Evolutionary conservation across 2,888 invertebrate genomes (phyloP), one percentile per base, ranked within the genome.

Genomic region (Drosophila fungiperda): DNA sequence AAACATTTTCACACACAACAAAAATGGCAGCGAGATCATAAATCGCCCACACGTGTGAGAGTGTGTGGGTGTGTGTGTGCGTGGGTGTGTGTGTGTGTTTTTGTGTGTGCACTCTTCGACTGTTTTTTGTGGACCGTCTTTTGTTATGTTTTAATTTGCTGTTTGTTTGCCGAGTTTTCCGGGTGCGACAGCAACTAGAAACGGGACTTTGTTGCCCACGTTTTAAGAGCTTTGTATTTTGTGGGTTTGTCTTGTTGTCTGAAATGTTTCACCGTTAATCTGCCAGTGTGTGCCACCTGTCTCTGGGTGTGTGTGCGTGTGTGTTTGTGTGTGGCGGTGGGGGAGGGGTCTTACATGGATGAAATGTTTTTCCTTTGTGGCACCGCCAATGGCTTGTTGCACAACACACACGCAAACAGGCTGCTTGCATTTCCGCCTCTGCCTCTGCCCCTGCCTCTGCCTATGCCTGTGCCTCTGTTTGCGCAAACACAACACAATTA

Each of bases 131-230:
- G 12, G 2, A n/a, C n/a, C 73, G 61, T 57, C 74, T 60, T 76
- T 86, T 85, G 89, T 85, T 85, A 68, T 85, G 81, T 73, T 88
- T 85, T 83, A 75, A 85, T 88, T 86, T 87, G 48, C 61, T 65
- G 59, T 65, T 59, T 78, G 70, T 67, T 73, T 80, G 62, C 42
- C 33, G 50, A 68, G n/a, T 29, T 55, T 73, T 72, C 60, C 66
- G 57, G 69, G 64, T 58, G 65, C 66, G 60, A 62, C 32, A 62
- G 7, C 65, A 33, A 64, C 69, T 67, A 75, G 58, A 75, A 52
- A 36, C 66, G 36, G 67, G 42, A 76, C 33, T 50, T 63, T 38
- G 45, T 52, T 50, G 62, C 52, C 66, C 57, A 58, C 57, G 48
- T 61, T 20, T 54, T 32, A 42, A 42, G 15, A 23, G 50, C 50